Base-by-base conservation (phyloP, 2,888 invertebrate species). In the Polymixis flavicincta region DNA sequence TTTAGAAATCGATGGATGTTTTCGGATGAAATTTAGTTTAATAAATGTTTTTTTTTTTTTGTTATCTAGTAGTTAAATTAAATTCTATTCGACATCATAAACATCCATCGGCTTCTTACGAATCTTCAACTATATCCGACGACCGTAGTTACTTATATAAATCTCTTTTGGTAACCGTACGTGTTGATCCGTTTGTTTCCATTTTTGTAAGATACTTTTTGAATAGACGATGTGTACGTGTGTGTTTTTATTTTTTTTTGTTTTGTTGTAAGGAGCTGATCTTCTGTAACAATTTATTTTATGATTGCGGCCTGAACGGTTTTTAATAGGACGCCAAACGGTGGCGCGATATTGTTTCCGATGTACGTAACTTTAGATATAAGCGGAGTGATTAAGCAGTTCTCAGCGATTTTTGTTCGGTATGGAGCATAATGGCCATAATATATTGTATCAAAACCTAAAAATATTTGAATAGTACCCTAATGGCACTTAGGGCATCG, bases 291-390 rank as follows among this genome's bases (percentile, higher is more conserved):
- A 25, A 9, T 54, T 28, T 61, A 9, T n/a, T 54, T 2, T n/a
- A 17, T 48, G 54, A 11, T 67, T 52, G 57, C 17, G 37, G 45
- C 76, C 59, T 83, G 84, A 81, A 45, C 70, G 69, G 45, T 83
- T 83, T 81, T 81, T 81, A 83, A 81, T 83, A 74, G 69, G 69
- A 79, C 70, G 70, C 67, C 84, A 79, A 79, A 74, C 67, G 84
- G 52, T 25, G 69, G 74, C 42, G 45, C 74, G 66, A 74, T 81
- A 81, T 81, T 81, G 84, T 79, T 83, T 74, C 84, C 73, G 57
- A 42, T 22, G 66, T 66, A 68, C 64, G 55, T 78, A 69, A 50
- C 71, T 57, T 77, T 77, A 82, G 67, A 82, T 82, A 61, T 50
- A 76, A 61, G 52, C 63, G 50, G 65, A 61, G 60, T 52, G 76